Conservation (phyloP, 2,888 invertebrate species). For the Petrophora chlorosata region DNA sequence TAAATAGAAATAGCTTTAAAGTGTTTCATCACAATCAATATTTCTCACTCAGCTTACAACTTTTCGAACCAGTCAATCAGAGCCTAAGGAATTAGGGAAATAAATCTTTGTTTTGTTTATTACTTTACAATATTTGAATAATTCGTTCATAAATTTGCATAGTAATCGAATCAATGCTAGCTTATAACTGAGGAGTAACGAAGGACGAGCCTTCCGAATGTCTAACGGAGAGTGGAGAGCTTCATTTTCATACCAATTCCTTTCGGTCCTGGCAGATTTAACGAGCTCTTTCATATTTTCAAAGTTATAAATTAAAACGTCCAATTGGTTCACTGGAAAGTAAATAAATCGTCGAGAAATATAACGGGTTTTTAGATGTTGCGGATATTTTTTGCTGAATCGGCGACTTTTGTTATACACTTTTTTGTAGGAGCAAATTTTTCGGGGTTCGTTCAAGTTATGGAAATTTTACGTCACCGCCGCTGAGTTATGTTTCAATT, state of each 20-base stretch:
- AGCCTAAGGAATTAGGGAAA: slow-evolving; percentile 16
- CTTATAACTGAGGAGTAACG: slow-evolving; percentile 53
- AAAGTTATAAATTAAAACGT: slow-evolving; percentile 61
- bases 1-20: slow-evolving; percentile 20
- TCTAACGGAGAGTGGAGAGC: slow-evolving; percentile 52
- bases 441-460: slow-evolving; percentile 35
- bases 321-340: slow-evolving; percentile 60
- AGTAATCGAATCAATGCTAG: slow-evolving; percentile 38
- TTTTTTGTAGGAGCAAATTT: slow-evolving; percentile 34
- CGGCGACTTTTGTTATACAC: slow-evolving; percentile 30
- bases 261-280: slow-evolving; percentile 44
- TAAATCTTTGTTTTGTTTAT: slow-evolving; percentile 23
- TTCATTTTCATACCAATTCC: slow-evolving; percentile 48
- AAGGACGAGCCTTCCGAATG: slow-evolving; percentile 48
- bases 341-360: slow-evolving; percentile 36
- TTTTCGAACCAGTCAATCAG: slow-evolving; percentile 22
- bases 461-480: slow-evolving; percentile 36
- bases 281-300: slow-evolving; percentile 58
- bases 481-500: slow-evolving; percentile 41
- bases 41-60: slow-evolving; percentile 9
- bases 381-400: slow-evolving; percentile 27
- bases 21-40: background rate
- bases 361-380: slow-evolving; percentile 30
- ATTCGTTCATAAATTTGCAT: slow-evolving; percentile 17
- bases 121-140: slow-evolving; percentile 12